Evolutionary conservation across 1,140 invertebrate species (phyloP).

Genomic region (Gerris buenoi): DNA sequence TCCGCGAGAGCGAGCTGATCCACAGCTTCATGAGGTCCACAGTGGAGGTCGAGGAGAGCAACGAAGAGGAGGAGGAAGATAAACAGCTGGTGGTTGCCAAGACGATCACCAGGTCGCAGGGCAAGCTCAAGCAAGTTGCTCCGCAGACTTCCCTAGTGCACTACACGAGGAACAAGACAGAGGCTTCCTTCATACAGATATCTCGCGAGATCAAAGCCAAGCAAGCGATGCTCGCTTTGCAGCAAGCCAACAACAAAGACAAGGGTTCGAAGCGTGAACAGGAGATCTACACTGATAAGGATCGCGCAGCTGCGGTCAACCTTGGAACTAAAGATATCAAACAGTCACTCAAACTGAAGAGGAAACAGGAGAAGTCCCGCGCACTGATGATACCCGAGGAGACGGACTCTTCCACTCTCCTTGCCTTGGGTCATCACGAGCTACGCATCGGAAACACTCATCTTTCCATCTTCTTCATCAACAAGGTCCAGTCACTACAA

Average conservation of each 20-base stretch:
- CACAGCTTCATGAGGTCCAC: neutral
- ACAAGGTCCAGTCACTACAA: slow-evolving; percentile 63
- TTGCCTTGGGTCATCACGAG: slow-evolving; percentile 57
- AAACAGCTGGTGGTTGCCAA: neutral
- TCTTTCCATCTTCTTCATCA: slow-evolving; percentile 55
- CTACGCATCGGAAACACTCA: slow-evolving; percentile 50
- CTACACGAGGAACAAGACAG: neutral
- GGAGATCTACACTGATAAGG: slow-evolving; percentile 77
- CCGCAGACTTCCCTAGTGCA: neutral
- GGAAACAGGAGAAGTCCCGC: slow-evolving; percentile 55
- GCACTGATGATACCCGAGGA: slow-evolving; percentile 54
- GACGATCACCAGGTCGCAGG: neutral
- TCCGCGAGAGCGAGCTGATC: neutral
- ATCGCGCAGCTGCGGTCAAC: slow-evolving; percentile 72
- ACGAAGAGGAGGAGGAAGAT: neutral
- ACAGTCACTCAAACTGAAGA: slow-evolving; percentile 61
- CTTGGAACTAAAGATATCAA: slow-evolving; percentile 69
- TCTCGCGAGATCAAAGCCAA: neutral
- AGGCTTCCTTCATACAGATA: neutral
- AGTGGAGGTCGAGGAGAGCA: neutral
- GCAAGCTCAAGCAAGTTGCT: neutral
- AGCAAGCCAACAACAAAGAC: neutral
- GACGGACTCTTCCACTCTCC: slow-evolving; percentile 53
- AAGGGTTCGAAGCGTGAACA: slow-evolving; percentile 15
- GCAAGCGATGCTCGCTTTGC: neutral